A percentile compares a stretch with the other conserved stretches of the same genome.
Conservation (phyloP, 2,888 invertebrate species). For the Oscheius sp. region DNA sequence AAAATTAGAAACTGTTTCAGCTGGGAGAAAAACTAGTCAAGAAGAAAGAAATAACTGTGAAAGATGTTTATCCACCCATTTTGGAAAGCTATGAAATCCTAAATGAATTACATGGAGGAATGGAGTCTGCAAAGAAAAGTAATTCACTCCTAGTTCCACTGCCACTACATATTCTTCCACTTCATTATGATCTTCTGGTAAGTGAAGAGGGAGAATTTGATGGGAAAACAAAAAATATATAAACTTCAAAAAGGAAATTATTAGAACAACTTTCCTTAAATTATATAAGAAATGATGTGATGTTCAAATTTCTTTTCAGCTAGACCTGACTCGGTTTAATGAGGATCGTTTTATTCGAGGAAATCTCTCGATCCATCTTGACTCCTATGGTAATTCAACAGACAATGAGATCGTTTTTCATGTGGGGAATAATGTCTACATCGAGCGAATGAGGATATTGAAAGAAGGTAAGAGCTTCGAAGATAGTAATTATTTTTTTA, state of each 20-base stretch:
- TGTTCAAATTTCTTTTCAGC: constrained; percentile 44
- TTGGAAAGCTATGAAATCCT: constrained; percentile 21
- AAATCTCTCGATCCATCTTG: constrained; percentile 61
- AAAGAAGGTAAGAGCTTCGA: too few relatives aligned
- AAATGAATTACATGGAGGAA: constrained; percentile 38
- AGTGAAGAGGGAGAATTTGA: too few relatives aligned
- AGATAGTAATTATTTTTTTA: too few relatives aligned
- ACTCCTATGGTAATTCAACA: constrained; percentile 65
- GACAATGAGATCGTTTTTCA: constrained; percentile 65
- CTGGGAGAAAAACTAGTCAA: not conserved
- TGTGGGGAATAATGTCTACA: constrained; percentile 63
- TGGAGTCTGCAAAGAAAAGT: constrained; percentile 18
- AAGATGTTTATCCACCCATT: constrained; percentile 27
- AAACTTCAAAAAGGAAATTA: too few relatives aligned
- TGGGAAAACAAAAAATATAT: too few relatives aligned
- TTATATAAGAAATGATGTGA: too few relatives aligned
- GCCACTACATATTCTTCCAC: constrained; percentile 59
- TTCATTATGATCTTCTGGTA: constrained; percentile 65
- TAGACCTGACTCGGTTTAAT: constrained; percentile 61
- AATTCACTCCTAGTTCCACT: constrained; percentile 57
- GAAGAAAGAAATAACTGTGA: not conserved
- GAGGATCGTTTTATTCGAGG: constrained; percentile 51
- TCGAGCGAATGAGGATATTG: constrained; percentile 54
- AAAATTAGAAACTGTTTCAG: constrained; percentile 5
- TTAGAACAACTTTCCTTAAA: not conserved